Evolutionary conservation across 2,888 invertebrate genomes (phyloP).

Genomic region (Cheilosia grossa): DNA sequence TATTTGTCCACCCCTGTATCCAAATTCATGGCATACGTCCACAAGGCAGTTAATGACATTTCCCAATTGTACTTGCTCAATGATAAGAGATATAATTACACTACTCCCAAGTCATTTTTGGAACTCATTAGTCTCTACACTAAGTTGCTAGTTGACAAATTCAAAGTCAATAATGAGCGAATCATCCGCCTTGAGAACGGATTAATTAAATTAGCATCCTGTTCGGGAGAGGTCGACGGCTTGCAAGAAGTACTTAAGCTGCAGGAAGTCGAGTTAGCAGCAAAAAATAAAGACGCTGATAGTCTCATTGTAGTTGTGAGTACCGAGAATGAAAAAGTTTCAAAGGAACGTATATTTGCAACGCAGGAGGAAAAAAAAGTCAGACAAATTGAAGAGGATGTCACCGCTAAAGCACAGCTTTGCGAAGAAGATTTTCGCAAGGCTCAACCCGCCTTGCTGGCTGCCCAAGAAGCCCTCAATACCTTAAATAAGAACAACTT

Average conservation of each 20-base stretch:
- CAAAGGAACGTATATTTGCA: constrained; percentile 91
- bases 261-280: constrained; percentile 92
- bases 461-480: constrained; percentile 95
- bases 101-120: constrained; percentile 97
- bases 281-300: constrained; percentile 95
- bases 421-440: constrained; percentile 95
- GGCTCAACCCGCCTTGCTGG: constrained; percentile 95
- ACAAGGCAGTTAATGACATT: constrained; percentile 93
- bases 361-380: constrained; percentile 96
- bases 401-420: constrained; percentile 91
- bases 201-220: constrained; percentile 92
- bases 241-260: constrained; percentile 88
- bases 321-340: constrained; percentile 95
- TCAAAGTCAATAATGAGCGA: constrained; percentile 88
- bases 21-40: constrained; percentile 95
- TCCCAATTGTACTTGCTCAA: constrained; percentile 91
- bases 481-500: constrained; percentile 96
- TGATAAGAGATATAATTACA: constrained; percentile 96
- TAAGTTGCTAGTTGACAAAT: constrained; percentile 88
- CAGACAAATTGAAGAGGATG: constrained; percentile 93
- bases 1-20: constrained; percentile 88
- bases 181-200: constrained; percentile 93
- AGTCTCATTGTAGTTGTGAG: constrained; percentile 93
- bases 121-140: constrained; percentile 94
- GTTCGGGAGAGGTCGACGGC: constrained; percentile 93